phyloP scores from a whole-genome alignment of 2,797 vertebrate species.

The Darevskia mixta region DNA sequence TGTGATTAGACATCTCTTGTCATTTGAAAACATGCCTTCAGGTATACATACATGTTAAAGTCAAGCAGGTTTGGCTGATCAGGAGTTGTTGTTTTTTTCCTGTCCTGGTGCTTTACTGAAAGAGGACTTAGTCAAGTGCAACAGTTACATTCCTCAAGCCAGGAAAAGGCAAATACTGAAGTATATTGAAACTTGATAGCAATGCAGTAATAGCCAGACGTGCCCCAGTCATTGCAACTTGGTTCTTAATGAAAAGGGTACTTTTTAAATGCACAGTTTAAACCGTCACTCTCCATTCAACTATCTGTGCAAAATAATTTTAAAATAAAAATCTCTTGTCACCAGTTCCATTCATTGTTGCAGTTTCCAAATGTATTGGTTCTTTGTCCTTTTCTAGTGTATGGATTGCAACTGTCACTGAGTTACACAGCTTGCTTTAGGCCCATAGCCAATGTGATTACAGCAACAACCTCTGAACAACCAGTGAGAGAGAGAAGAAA shows the following conservation, averaged over 20 bases:
- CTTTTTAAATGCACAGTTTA: slow-evolving; percentile 52
- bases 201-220: neutral
- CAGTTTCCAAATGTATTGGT: slow-evolving; percentile 73
- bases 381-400: slow-evolving; percentile 78
- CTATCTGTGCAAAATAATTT: slow-evolving; percentile 54
- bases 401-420: slow-evolving; percentile 82
- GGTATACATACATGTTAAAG: neutral
- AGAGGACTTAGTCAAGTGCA: neutral
- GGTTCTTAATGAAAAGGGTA: neutral
- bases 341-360: slow-evolving; percentile 54
- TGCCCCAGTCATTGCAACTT: neutral
- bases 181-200: slow-evolving; percentile 21
- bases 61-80: neutral
- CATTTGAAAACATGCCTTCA: slow-evolving; percentile 21
- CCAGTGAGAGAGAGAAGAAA: slow-evolving; percentile 34
- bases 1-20: neutral
- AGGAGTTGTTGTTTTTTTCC: neutral
- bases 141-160: slow-evolving; percentile 23
- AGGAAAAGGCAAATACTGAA: slow-evolving; percentile 7
- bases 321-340: slow-evolving; percentile 27
- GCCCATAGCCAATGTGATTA: slow-evolving; percentile 77
- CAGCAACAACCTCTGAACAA: slow-evolving; percentile 77
- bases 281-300: slow-evolving; percentile 56
- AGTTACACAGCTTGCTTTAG: slow-evolving; percentile 80
- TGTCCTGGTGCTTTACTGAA: neutral